phyloP scores from a whole-genome alignment of 2,797 vertebrate species.

The Tokudaia muenninki region DNA sequence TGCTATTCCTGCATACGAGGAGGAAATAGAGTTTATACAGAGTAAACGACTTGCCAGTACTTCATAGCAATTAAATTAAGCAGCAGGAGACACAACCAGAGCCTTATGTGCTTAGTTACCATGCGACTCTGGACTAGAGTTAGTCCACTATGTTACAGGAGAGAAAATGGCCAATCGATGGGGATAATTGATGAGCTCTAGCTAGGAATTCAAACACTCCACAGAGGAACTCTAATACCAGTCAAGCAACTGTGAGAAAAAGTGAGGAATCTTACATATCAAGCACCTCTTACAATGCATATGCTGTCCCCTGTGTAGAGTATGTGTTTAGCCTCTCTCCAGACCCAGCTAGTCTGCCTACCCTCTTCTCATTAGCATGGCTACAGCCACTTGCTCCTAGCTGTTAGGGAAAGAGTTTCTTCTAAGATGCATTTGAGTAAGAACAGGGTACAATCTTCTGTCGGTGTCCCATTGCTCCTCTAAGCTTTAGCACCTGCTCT shows the following conservation, averaged over 20 bases:
- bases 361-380: neutral
- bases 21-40: neutral
- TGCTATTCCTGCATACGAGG: neutral
- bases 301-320: no score
- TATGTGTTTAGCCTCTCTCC: neutral
- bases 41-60: neutral
- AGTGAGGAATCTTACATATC: neutral
- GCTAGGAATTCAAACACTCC: neutral
- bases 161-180: neutral
- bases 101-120: neutral
- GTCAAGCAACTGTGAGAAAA: neutral
- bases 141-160: neutral
- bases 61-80: neutral
- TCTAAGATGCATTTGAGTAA: neutral
- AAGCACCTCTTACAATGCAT: no score
- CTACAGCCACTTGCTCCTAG: neutral
- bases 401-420: neutral
- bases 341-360: no score
- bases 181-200: neutral
- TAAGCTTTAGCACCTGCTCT: neutral
- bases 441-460: neutral
- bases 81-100: neutral
- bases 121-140: neutral
- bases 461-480: neutral
- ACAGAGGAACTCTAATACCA: neutral